Conservation (phyloP, 2,888 invertebrate species). For the Ephialtes manifestator region DNA sequence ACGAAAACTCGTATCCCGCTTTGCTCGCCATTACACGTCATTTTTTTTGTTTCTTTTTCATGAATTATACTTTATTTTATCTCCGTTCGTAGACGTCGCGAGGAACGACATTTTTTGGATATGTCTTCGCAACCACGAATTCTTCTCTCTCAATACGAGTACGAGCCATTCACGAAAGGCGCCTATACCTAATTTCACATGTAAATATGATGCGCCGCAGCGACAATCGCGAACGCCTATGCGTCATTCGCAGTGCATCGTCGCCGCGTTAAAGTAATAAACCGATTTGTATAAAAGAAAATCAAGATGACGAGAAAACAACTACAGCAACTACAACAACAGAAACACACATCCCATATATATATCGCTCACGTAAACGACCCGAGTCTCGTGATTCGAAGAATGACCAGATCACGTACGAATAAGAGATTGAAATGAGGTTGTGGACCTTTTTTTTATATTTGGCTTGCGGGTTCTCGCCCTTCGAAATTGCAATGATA, state of each 20-base stretch:
- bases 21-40: slow-evolving; percentile 14
- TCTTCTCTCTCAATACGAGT: slow-evolving; percentile 43
- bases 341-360: slow-evolving; percentile 34
- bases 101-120: background rate
- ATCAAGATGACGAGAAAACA: slow-evolving; percentile 21
- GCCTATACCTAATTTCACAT: slow-evolving; percentile 66
- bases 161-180: slow-evolving; percentile 45
- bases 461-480: background rate
- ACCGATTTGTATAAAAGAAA: slow-evolving; percentile 63
- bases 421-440: slow-evolving; percentile 44
- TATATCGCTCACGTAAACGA: slow-evolving; percentile 40
- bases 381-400: slow-evolving; percentile 48
- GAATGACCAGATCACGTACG: slow-evolving; percentile 39
- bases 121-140: slow-evolving; percentile 12
- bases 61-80: slow-evolving; percentile 20
- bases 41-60: slow-evolving; percentile 8
- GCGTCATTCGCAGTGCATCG: slow-evolving; percentile 41
- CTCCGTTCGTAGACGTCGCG: background rate
- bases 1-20: background rate
- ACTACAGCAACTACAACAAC: slow-evolving; percentile 8
- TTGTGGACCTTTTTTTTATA: slow-evolving; percentile 28
- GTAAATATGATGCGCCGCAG: slow-evolving; percentile 68
- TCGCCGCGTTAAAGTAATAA: slow-evolving; percentile 60
- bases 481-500: background rate
- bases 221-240: slow-evolving; percentile 45